Conservation (phyloP, 2,113 vertebrate genomes). For the Cepphus grylle region DNA sequence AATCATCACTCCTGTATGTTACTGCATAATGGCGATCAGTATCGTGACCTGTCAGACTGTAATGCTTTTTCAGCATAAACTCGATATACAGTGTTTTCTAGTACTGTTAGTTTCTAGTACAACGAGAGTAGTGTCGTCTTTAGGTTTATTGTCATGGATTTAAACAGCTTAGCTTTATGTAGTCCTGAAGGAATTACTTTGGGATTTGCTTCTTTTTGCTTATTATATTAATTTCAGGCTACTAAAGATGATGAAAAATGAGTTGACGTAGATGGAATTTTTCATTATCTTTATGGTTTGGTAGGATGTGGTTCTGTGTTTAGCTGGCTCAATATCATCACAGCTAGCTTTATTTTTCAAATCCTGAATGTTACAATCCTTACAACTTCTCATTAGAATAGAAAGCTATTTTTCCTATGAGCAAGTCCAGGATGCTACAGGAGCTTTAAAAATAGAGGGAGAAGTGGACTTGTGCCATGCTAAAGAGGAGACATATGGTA, state of each 20-base stretch:
- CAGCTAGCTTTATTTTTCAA: background rate
- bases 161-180: constrained; percentile 13
- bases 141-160: background rate
- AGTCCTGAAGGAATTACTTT: background rate
- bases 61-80: background rate
- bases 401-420: background rate
- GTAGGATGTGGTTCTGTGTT: background rate
- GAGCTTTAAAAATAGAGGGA: background rate
- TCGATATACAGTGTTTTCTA: background rate
- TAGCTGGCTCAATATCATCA: background rate
- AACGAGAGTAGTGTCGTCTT: background rate
- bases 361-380: background rate
- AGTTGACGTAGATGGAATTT: background rate
- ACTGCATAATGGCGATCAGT: background rate
- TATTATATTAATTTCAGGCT: background rate
- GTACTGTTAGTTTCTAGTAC: background rate
- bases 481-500: background rate
- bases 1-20: background rate
- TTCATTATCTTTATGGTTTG: background rate
- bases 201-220: background rate
- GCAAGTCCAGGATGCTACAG: background rate
- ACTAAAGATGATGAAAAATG: constrained; percentile 14
- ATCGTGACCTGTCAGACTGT: background rate
- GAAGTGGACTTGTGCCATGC: background rate
- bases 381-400: background rate